phyloP scores from a whole-genome alignment of 1,140 invertebrate species.

The Drosophila triauraria region DNA sequence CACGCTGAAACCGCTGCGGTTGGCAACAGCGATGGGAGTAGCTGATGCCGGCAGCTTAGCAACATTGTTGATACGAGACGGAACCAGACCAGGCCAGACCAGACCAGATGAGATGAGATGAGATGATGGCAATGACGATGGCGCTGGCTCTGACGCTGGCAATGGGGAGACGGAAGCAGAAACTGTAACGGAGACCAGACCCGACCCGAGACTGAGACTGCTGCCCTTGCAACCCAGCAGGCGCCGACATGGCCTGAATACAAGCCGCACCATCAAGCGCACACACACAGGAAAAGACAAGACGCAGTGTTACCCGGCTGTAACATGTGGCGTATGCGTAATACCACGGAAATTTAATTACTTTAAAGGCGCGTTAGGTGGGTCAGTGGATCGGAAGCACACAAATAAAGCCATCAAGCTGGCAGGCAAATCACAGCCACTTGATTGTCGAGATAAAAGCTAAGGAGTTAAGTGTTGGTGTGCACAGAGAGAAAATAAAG shows the following conservation, averaged over 20 bases:
- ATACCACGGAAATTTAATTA: constrained; percentile 70
- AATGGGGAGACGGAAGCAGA: constrained; percentile 6
- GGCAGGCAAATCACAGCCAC: neutral
- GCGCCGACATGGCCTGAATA: constrained; percentile 56
- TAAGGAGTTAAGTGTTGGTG: neutral
- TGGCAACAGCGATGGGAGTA: constrained; percentile 24
- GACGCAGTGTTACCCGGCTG: constrained; percentile 10
- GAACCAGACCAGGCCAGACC: constrained; percentile 7
- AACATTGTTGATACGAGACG: constrained; percentile 59
- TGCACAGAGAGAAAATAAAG: neutral
- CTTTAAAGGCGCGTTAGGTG: constrained; percentile 56
- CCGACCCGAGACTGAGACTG: constrained; percentile 18
- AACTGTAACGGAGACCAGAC: constrained; percentile 15
- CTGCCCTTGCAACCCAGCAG: constrained; percentile 52
- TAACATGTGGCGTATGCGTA: constrained; percentile 65
- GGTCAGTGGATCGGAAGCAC: constrained; percentile 35
- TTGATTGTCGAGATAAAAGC: constrained; percentile 14
- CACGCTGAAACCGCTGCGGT: constrained; percentile 68
- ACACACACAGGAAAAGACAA: constrained; percentile 14
- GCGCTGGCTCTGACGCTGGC: neutral
- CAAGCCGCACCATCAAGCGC: constrained; percentile 45
- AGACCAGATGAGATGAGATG: constrained; percentile 21
- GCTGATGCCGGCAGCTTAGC: constrained; percentile 51
- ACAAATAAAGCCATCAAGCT: constrained; percentile 44
- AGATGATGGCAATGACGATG: constrained; percentile 20